phyloP scores from a whole-genome alignment of 1,140 invertebrate genomes.

The Euwallacea similis region DNA sequence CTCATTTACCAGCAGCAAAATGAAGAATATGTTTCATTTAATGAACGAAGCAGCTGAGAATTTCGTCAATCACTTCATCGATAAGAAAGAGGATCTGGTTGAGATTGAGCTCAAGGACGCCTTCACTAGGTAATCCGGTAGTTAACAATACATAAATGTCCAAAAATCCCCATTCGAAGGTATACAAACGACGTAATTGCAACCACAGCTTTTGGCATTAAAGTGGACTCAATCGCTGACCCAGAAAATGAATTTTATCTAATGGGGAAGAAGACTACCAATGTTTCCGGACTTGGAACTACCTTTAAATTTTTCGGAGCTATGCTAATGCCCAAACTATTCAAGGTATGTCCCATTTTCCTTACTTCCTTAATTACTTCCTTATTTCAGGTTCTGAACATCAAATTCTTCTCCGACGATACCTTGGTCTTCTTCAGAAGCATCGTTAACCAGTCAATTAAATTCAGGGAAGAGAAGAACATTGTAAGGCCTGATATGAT shows the following conservation, averaged over 20 bases:
- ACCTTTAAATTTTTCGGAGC: conserved; percentile 17
- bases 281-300: conserved; percentile 31
- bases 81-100: conserved; percentile 35
- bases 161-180: conserved; percentile 34
- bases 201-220: conserved; percentile 50
- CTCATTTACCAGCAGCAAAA: conserved; percentile 54
- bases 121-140: conserved; percentile 22
- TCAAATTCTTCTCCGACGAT: conserved; percentile 19
- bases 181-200: conserved; percentile 53
- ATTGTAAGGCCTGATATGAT: conserved; percentile 55
- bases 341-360: conserved; percentile 20
- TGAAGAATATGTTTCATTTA: conserved; percentile 51
- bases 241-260: conserved; percentile 57
- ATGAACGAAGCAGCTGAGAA: conserved; percentile 46
- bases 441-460: conserved; percentile 50
- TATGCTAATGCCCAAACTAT: conserved; percentile 26
- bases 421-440: conserved; percentile 41
- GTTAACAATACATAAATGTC: not conserved
- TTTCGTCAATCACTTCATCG: conserved; percentile 47
- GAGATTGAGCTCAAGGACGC: conserved; percentile 43
- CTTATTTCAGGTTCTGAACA: conserved; percentile 23
- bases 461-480: conserved; percentile 48
- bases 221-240: conserved; percentile 53
- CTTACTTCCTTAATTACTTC: not conserved
- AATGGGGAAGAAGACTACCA: conserved; percentile 51